Evolutionary conservation across 2,888 invertebrate genomes (phyloP), one percentile per base, ranked within the genome.

Genomic region (Zygogramma bicolorata): DNA sequence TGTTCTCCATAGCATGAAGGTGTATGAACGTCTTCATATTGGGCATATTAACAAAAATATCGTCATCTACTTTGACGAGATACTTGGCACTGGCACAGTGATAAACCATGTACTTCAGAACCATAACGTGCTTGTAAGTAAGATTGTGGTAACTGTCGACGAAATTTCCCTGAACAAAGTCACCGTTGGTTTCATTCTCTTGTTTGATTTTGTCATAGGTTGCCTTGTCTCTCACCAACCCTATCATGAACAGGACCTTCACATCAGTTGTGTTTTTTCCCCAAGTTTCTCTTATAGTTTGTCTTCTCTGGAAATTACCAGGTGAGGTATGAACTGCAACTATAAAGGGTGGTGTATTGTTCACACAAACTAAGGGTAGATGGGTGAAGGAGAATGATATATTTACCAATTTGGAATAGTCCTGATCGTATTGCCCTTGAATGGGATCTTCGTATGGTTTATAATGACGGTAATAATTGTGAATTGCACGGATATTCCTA

Each of bases 51-150:
- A 94, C 91, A 77, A 93, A 91, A 72, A 93, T 90, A 86, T 94
- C 94, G 82, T 94, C 94, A 83, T 94, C 94, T 61, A 92, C 90
- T 84, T 94, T 94, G 66, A 94, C 86, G 61, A 94, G 82, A 68
- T 84, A 84, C 74, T 90, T 91, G 0, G 92, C 93, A 18, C 88
- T 86, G 0, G 90, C 88, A 83, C 95, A 95, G 79, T 92, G 90
- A 79, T 91, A 91, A 0, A 89, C 87, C 22, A 92, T 90, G 93
- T 94, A 95, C 82, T 94, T 94, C 46, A 95, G 87, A 0, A 92
- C 93, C 91, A 94, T 94, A 3, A 93, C 91, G 84, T 95, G 94
- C 83, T 95, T 95, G 80, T 94, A 93, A 0, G 95, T 95, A 87
- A 95, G 90, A 85, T 95, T 95, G 60, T 91, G 89, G 82, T 95